These are phyloP conservation scores for Ferdinandea cuprea DNA, from an alignment of 2,888 invertebrate species.

Conservation along the genomic window DNA sequence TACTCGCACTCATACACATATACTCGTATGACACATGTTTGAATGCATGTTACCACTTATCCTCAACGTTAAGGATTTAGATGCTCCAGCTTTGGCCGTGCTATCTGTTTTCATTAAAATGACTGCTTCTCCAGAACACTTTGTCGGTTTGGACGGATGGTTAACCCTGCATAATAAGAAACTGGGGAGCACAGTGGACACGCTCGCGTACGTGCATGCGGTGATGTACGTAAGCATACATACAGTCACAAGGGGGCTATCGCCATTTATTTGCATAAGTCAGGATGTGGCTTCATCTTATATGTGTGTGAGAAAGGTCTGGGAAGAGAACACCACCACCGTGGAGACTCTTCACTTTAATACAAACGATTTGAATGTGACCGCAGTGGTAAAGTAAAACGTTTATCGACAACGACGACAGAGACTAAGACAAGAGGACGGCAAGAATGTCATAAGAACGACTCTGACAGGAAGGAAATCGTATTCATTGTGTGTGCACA, in stretches of 20 bases:
- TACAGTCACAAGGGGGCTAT: constrained; percentile 49
- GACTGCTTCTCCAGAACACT: constrained; percentile 61
- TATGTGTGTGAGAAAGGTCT: constrained; percentile 22
- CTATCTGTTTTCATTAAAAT: constrained; percentile 72
- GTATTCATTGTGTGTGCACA: constrained; percentile 66
- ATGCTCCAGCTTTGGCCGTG: constrained; percentile 52
- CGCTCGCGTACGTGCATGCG: constrained; percentile 60
- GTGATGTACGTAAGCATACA: constrained; percentile 46
- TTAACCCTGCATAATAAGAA: constrained; percentile 70
- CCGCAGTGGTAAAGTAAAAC: constrained; percentile 73
- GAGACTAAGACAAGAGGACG: constrained; percentile 18
- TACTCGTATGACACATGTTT: constrained; percentile 51
- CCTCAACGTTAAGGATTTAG: constrained; percentile 61
- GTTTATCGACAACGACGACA: constrained; percentile 62
- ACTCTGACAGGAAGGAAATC: constrained; percentile 61
- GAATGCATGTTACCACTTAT: constrained; percentile 71
- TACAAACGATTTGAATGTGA: constrained; percentile 66
- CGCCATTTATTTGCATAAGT: constrained; percentile 69
- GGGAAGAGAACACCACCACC: constrained; percentile 27
- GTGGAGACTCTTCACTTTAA: constrained; percentile 54
- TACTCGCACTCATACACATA: constrained; percentile 9
- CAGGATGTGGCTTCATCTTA: constrained; percentile 55
- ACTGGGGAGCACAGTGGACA: constrained; percentile 53
- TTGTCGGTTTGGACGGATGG: constrained; percentile 70
- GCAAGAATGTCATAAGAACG: constrained; percentile 35